phyloP scores from a whole-genome alignment of 2,888 invertebrate genomes.

The Campoplex nolae region DNA sequence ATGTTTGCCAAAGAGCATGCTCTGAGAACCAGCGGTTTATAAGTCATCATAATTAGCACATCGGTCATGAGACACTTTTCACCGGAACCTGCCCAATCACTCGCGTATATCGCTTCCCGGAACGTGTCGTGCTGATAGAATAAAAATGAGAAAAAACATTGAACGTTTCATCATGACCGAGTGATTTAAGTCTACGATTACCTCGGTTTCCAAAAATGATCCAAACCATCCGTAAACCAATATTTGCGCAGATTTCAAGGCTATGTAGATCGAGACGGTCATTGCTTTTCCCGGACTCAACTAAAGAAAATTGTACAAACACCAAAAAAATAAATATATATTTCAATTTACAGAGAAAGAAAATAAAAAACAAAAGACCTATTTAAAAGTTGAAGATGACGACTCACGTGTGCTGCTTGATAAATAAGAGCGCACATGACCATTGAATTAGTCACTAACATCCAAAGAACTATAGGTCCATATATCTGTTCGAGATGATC shows the following conservation, averaged over 20 bases:
- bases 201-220: not conserved
- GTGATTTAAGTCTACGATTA: not conserved
- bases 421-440: slow-evolving; percentile 65
- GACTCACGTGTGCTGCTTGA: slow-evolving; percentile 63
- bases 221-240: slow-evolving; percentile 32
- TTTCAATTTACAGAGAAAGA: too few relatives aligned
- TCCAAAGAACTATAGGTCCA: slow-evolving; percentile 63
- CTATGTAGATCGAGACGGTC: not conserved
- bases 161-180: too few relatives aligned
- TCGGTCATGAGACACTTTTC: slow-evolving; percentile 54
- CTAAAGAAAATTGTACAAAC: not conserved
- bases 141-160: too few relatives aligned
- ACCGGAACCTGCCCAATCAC: slow-evolving; percentile 59
- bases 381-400: not conserved
- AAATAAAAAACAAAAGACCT: too few relatives aligned
- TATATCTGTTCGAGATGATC: slow-evolving; percentile 59
- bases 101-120: slow-evolving; percentile 51
- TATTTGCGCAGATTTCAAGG: slow-evolving; percentile 15
- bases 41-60: slow-evolving; percentile 62
- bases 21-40: slow-evolving; percentile 51
- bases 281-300: not conserved
- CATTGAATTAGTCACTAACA: slow-evolving; percentile 56
- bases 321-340: not conserved
- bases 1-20: slow-evolving; percentile 58
- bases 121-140: slow-evolving; percentile 56